Evolutionary conservation across 2,797 vertebrate genomes (phyloP).

Genomic region (Channa striata): DNA sequence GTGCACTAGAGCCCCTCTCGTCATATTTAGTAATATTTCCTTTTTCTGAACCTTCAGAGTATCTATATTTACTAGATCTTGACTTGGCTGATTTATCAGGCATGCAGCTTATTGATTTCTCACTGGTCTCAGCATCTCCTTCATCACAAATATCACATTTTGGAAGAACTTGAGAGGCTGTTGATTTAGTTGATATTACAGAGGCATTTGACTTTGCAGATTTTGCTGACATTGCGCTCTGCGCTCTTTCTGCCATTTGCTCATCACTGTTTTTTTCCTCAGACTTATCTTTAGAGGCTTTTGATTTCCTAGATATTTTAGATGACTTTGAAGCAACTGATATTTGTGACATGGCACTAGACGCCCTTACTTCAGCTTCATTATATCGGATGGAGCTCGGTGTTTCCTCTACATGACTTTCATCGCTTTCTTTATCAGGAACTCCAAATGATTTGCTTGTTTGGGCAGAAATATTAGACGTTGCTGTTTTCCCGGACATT

Average conservation of each 20-base stretch:
- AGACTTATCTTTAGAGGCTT: slow-evolving; percentile 29
- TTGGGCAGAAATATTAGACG: slow-evolving; percentile 59
- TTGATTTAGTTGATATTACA: slow-evolving; percentile 41
- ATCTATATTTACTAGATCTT: slow-evolving; percentile 31
- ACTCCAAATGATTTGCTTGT: slow-evolving; percentile 44
- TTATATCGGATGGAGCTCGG: not conserved
- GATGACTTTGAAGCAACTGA: slow-evolving; percentile 51
- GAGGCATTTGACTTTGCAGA: slow-evolving; percentile 69
- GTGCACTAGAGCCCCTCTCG: slow-evolving; percentile 41
- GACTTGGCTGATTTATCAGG: slow-evolving; percentile 51
- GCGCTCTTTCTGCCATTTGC: slow-evolving; percentile 28
- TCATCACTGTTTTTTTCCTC: slow-evolving; percentile 2
- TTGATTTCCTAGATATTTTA: slow-evolving; percentile 36
- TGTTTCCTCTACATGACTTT: not conserved
- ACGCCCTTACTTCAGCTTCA: slow-evolving; percentile 34
- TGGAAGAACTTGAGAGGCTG: slow-evolving; percentile 22
- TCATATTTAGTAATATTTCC: slow-evolving; percentile 2
- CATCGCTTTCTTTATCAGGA: slow-evolving; percentile 14
- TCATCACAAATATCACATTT: slow-evolving; percentile 4
- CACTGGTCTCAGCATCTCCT: slow-evolving; percentile 10
- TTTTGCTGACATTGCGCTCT: slow-evolving; percentile 50
- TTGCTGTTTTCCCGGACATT: slow-evolving; percentile 63
- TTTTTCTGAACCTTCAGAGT: slow-evolving; percentile 3
- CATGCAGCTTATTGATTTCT: slow-evolving; percentile 37
- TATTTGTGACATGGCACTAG: slow-evolving; percentile 51